phyloP scores from a whole-genome alignment of 2,113 vertebrate species.

The Hyla sarda region DNA sequence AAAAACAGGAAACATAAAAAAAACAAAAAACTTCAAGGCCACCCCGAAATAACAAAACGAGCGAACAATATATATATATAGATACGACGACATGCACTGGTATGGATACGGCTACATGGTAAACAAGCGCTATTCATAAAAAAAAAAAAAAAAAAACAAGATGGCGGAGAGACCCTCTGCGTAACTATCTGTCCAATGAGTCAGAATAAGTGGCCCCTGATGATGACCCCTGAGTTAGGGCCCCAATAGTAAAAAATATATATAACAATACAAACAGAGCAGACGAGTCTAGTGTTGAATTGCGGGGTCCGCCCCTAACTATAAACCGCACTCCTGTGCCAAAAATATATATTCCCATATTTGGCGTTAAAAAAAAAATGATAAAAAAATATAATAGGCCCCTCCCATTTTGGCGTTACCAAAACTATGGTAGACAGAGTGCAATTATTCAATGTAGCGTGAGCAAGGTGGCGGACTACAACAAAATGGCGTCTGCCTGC shows the following conservation, averaged over 20 bases:
- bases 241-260: not conserved
- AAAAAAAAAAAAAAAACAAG: not conserved
- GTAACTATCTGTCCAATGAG: not conserved
- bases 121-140: not conserved
- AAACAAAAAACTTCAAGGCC: not conserved
- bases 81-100: not conserved
- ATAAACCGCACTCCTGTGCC: not conserved
- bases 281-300: not conserved
- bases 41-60: not conserved
- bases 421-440: not conserved
- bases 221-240: slow-evolving; percentile 9
- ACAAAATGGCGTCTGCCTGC: not conserved
- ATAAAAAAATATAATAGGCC: too few species aligned
- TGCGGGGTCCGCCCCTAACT: not conserved
- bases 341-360: not conserved
- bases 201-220: slow-evolving; percentile 19
- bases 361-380: too few species aligned
- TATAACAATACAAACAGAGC: not conserved
- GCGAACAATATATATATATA: slow-evolving; percentile 18
- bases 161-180: not conserved
- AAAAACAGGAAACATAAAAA: too few species aligned
- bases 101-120: not conserved
- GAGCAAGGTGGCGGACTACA: not conserved
- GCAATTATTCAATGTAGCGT: not conserved
- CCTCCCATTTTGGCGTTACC: not conserved